A percentile compares a stretch with the other conserved stretches of the same genome.
Conservation (phyloP, 2,888 invertebrate genomes). For the Halictus quadricinctus region DNA sequence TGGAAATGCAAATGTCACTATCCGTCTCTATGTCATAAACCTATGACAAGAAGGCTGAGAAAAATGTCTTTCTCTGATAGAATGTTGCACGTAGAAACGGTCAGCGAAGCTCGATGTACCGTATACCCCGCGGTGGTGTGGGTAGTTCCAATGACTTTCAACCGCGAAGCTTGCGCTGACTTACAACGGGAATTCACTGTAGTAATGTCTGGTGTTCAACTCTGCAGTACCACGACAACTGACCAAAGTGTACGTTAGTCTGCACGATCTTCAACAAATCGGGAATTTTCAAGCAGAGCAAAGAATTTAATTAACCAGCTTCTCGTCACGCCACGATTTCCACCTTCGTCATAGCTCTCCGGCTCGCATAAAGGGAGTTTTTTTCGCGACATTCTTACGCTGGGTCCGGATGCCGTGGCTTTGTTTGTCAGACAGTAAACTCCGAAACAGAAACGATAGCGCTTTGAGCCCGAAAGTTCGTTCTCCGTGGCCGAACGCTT, state of each 20-base stretch:
- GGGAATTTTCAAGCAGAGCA: background rate
- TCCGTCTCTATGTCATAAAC: too few species aligned
- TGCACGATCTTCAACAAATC: background rate
- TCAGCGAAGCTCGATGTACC: too few species aligned
- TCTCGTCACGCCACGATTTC: background rate
- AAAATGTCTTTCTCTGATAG: too few species aligned
- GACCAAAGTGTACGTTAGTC: background rate
- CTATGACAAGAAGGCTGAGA: too few species aligned
- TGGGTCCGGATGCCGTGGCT: background rate
- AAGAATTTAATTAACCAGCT: background rate
- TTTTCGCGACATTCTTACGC: background rate
- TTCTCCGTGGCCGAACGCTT: background rate
- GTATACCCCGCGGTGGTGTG: too few species aligned
- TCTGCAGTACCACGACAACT: too few species aligned
- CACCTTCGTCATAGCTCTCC: background rate
- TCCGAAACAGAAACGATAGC: constrained; percentile 12
- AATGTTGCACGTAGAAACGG: too few species aligned
- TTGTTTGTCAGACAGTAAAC: constrained; percentile 11
- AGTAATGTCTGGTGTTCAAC: too few species aligned
- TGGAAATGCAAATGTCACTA: too few species aligned
- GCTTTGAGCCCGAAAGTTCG: background rate
- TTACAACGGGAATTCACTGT: too few species aligned
- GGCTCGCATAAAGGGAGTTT: background rate
- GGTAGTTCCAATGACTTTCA: too few species aligned
- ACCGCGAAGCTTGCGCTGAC: too few species aligned